Base-by-base conservation (phyloP, 2,888 invertebrate species). In the Bibio marci region DNA sequence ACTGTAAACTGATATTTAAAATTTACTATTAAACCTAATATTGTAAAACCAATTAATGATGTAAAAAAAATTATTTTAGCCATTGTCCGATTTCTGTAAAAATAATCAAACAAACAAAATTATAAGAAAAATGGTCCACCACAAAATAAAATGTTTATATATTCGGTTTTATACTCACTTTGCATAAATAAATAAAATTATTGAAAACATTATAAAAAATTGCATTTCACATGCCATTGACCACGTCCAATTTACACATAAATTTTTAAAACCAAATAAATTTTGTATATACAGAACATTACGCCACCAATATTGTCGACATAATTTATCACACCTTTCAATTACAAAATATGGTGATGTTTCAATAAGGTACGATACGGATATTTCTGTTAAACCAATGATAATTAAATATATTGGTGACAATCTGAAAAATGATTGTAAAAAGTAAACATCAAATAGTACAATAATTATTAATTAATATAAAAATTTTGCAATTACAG, bases 211-310 rank as follows among this genome's bases (percentile, higher is more conserved):
- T 3, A 59, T 45, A 28, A 57, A 62, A 48, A 57, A 62, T 46
- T 62, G 62, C 62, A 62, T 62, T 46, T 62, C 62, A 40, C 62
- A 62, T 31, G 62, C 60, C 43, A 64, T 41, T 2, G 62, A 62
- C 62, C 63, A 64, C 14, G 60, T 59, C 64, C 64, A 64, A 22
- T 58, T 62, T 39, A 59, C 52, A 38, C 64, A 64, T 50, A 63
- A 54, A 6, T 61, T 55, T 14, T 54, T 50, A 42, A 57, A 57
- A 35, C 53, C 49, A 40, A 55, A 62, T 1, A 62, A 46, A 46
- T 61, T 62, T 43, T 62, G 62, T 17, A 62, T 56, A 41, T 62
- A 59, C 13, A 62, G 40, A 1, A 62, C 39, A 49, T 62, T 62
- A 18, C 61, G 52, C 62, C 62, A 62, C 62, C 62, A 61, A 38